A percentile compares a stretch with the other conserved stretches of the same genome.
These are phyloP conservation scores for Pipra filicauda DNA, from an alignment of 2,113 vertebrate genomes.

Conservation along the genomic window DNA sequence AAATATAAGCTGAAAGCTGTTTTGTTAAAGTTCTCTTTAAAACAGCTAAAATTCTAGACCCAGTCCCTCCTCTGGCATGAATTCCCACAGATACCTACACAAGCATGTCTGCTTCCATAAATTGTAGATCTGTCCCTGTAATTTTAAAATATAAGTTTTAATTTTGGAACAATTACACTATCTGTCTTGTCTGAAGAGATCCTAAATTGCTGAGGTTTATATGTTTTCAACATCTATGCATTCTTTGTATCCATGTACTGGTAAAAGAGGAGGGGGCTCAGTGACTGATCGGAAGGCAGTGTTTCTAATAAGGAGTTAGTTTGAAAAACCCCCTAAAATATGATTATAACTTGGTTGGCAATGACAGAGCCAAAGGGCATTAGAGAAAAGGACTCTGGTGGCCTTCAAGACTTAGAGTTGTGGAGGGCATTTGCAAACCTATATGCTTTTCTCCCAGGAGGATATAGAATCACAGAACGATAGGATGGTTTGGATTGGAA, in stretches of 20 bases:
- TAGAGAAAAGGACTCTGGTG: not conserved
- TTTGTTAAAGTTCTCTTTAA: not conserved
- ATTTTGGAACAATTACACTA: not conserved
- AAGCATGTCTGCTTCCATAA: not conserved
- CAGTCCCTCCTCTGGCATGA: not conserved
- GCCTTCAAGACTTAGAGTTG: not conserved
- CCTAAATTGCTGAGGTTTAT: not conserved
- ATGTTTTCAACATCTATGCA: not conserved
- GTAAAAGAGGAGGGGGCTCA: not conserved
- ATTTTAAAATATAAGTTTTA: not conserved
- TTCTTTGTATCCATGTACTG: not conserved
- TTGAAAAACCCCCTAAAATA: not conserved
- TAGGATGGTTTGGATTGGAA: not conserved
- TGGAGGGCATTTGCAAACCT: not conserved
- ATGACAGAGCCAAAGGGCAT: not conserved
- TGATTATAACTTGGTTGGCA: not conserved
- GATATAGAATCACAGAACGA: not conserved
- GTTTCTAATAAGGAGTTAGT: not conserved
- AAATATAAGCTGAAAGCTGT: not conserved
- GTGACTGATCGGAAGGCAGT: not conserved
- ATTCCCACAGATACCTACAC: not conserved
- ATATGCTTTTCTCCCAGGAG: not conserved
- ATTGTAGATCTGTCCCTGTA: not conserved
- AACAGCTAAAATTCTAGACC: not conserved
- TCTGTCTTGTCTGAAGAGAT: not conserved